A percentile compares a stretch with the other conserved stretches of the same genome.
These are phyloP conservation scores for Euplexia lucipara DNA, from an alignment of 2,888 invertebrate species.

Conservation along the genomic window DNA sequence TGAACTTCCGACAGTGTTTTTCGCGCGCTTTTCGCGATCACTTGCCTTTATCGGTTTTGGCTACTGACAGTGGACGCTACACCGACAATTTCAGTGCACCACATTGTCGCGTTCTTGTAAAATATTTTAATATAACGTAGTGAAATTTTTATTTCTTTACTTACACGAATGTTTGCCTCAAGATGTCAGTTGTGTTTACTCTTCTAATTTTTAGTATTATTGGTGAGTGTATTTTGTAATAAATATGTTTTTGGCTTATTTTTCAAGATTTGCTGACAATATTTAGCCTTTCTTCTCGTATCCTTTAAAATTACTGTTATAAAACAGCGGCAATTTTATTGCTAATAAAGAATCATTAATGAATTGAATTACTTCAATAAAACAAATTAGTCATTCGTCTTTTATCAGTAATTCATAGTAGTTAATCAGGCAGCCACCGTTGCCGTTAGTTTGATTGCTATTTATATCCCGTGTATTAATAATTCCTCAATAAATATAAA, in stretches of 20 bases:
- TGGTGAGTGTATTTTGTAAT: conserved; percentile 70
- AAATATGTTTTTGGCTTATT: accelerated
- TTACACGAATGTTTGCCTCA: conserved; percentile 72
- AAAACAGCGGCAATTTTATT: neutral
- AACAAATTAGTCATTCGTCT: conserved; percentile 13
- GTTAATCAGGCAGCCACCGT: conserved; percentile 34
- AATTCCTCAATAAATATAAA: conserved; percentile 13
- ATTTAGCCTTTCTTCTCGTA: neutral
- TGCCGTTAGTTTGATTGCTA: conserved; percentile 40
- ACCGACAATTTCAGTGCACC: conserved; percentile 31
- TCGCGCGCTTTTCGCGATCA: conserved; percentile 82
- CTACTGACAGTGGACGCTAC: conserved; percentile 22
- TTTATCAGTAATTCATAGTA: conserved; percentile 20
- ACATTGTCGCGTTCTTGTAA: conserved; percentile 13
- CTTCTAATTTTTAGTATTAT: conserved; percentile 71
- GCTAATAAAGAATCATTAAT: too few relatives aligned
- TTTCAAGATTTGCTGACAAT: neutral
- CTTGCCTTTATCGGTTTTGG: conserved; percentile 70
- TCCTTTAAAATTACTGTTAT: neutral
- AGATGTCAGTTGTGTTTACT: conserved; percentile 73
- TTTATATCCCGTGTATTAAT: conserved; percentile 21
- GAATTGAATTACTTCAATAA: neutral
- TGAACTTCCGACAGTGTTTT: conserved; percentile 75
- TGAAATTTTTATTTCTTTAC: conserved; percentile 27
- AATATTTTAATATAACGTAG: conserved; percentile 12